Evolutionary conservation across 2,797 vertebrate species (phyloP), one percentile per base, ranked within the genome.

Genomic region (Acanthopagrus latus): DNA sequence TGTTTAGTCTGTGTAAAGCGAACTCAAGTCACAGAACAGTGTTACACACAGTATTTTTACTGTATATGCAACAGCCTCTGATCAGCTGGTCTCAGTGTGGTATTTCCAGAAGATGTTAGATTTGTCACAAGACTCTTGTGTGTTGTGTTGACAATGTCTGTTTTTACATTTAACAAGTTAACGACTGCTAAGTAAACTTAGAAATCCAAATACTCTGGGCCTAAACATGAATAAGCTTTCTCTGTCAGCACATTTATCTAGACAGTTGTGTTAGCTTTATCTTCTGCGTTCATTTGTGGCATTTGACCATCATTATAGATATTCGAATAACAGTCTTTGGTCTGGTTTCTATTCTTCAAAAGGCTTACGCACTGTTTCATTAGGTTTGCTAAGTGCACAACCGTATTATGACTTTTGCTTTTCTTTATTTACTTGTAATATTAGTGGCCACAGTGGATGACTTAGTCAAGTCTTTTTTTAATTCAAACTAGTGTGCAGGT

Each of bases 361-460:
- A 86, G 58, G 50, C 69, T 70, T 73, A 7, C 71, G 25, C 73
- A 82, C 64, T 80, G 59, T 89, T 76, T 66, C 68, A 41, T 78
- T 33, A 63, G 16, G 38, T 43, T 89, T 81, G 29, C 70, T 63
- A 68, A 82, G 82, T 81, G 62, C 69, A 83, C 51, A 66, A 16
- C 29, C 50, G 14, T 44, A 78, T 8, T 51, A 50, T 48, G 5
- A 21, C 27, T 47, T 71, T 69, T 69, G 69, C 27, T 73, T 75
- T 47, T 64, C 16, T 72, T 27, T 57, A 48, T 55, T 46, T 10
- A 62, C 17, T 51, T 51, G 17, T 55, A 14, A 44, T 50, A 23
- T 51, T 54, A 27, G 44, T 41, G 52, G n/a, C 16, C 38, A 64
- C 23, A 25, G 68, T 74, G 9, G n/a, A 33, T 63, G 13, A 68